phyloP scores from a whole-genome alignment of 2,113 vertebrate genomes.

The Atrichornis clamosus region DNA sequence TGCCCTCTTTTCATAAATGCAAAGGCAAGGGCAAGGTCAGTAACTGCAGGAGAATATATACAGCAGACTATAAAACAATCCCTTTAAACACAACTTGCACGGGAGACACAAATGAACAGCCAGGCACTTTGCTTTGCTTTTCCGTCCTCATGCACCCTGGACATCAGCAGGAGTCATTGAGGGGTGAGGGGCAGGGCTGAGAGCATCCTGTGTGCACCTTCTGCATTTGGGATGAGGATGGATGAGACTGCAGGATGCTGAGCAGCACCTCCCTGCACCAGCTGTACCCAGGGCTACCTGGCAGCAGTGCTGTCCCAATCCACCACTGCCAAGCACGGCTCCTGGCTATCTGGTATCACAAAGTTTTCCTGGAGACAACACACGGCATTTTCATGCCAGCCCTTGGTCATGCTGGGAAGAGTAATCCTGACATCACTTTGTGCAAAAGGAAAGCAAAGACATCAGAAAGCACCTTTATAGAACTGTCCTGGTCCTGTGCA shows the following conservation, averaged over 20 bases:
- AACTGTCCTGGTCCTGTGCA: neutral
- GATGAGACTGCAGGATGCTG: neutral
- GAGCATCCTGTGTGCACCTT: neutral
- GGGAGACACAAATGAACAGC: conserved; percentile 24
- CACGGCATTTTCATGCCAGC: neutral
- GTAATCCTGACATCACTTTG: neutral
- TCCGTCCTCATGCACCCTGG: neutral
- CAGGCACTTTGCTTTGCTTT: conserved; percentile 1
- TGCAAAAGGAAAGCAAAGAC: neutral
- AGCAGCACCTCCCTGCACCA: neutral
- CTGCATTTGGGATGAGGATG: neutral
- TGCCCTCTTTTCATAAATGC: conserved; percentile 46
- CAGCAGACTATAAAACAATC: conserved; percentile 34
- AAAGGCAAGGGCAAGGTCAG: conserved; percentile 37
- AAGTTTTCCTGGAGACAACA: neutral
- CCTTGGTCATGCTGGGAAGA: neutral
- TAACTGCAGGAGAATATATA: conserved; percentile 41
- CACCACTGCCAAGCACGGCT: neutral
- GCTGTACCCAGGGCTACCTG: fast-evolving
- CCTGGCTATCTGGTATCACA: neutral
- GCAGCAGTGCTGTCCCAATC: neutral
- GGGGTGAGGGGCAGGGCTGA: neutral
- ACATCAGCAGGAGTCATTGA: neutral
- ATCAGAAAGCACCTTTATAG: neutral
- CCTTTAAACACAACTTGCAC: conserved; percentile 19